phyloP scores from a whole-genome alignment of 1,140 invertebrate species.

The Gonatopus flavifemur region DNA sequence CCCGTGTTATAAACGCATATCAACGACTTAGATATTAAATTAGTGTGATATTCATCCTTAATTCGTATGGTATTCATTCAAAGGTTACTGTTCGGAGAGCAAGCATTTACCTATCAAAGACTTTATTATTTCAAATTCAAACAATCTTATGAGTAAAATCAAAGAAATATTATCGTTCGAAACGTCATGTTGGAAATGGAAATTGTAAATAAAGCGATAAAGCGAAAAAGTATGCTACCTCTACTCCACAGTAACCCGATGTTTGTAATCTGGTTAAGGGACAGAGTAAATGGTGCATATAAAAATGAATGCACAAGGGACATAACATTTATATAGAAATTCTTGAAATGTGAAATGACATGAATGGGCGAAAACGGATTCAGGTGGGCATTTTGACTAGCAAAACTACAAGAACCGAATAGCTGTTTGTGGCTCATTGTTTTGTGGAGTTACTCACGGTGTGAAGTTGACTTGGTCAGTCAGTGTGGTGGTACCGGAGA shows the following conservation, averaged over 20 bases:
- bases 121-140: no score
- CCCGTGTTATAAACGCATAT: conserved; percentile 31
- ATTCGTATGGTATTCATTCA: conserved; percentile 25
- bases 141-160: no score
- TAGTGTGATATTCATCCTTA: conserved; percentile 36
- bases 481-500: conserved; percentile 51
- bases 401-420: conserved; percentile 46
- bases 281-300: conserved; percentile 33
- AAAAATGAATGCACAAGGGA: conserved; percentile 37
- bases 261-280: conserved; percentile 30
- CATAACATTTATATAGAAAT: conserved; percentile 34
- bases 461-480: conserved; percentile 52
- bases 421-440: conserved; percentile 36
- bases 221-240: no score
- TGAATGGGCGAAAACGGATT: conserved; percentile 37
- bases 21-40: conserved; percentile 38
- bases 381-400: conserved; percentile 36
- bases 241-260: conserved; percentile 39
- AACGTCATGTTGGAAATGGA: no score
- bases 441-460: conserved; percentile 52
- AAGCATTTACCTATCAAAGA: no score
- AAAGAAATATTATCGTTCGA: no score
- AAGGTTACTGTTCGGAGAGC: conserved; percentile 37
- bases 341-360: conserved; percentile 36
- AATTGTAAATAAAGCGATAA: no score